These are phyloP conservation scores for Galeopsomyia nigrocyanea DNA, from an alignment of 2,888 invertebrate species.

Conservation along the genomic window DNA sequence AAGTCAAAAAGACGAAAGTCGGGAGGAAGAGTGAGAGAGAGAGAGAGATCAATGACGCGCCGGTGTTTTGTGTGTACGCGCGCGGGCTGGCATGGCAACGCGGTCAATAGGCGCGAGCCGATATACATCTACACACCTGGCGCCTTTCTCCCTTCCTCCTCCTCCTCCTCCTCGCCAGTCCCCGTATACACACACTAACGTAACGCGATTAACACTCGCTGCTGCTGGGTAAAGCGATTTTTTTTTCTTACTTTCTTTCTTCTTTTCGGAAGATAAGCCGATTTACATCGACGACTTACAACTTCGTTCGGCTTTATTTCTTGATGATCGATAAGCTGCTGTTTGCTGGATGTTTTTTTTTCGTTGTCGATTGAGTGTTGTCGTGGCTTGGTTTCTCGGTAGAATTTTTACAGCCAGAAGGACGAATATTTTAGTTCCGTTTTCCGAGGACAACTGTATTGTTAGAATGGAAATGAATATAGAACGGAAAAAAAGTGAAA, in stretches of 20 bases:
- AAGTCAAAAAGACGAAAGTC: not conserved
- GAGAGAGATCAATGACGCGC: constrained; percentile 24
- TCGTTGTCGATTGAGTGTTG: too few relatives aligned
- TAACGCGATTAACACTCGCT: constrained; percentile 28
- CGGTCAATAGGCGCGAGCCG: constrained; percentile 58
- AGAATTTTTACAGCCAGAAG: too few relatives aligned
- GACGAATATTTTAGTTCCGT: too few relatives aligned
- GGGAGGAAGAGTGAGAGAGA: not conserved
- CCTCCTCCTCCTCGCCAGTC: not conserved
- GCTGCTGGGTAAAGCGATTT: not conserved
- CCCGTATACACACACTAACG: not conserved
- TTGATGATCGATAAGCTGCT: too few relatives aligned
- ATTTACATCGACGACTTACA: not conserved
- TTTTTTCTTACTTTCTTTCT: not conserved
- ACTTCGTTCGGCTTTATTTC: too few relatives aligned
- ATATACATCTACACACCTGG: constrained; percentile 22
- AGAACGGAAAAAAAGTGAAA: too few relatives aligned
- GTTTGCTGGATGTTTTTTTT: too few relatives aligned
- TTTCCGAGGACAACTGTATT: too few relatives aligned
- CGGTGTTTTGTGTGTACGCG: constrained; percentile 59
- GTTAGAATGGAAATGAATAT: too few relatives aligned
- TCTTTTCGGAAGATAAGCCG: not conserved
- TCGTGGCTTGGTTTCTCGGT: too few relatives aligned
- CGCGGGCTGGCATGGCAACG: constrained; percentile 68
- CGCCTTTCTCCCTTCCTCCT: constrained; percentile 6